These are phyloP conservation scores for Arctia plantaginis DNA, from an alignment of 2,888 invertebrate genomes.

Conservation along the genomic window DNA sequence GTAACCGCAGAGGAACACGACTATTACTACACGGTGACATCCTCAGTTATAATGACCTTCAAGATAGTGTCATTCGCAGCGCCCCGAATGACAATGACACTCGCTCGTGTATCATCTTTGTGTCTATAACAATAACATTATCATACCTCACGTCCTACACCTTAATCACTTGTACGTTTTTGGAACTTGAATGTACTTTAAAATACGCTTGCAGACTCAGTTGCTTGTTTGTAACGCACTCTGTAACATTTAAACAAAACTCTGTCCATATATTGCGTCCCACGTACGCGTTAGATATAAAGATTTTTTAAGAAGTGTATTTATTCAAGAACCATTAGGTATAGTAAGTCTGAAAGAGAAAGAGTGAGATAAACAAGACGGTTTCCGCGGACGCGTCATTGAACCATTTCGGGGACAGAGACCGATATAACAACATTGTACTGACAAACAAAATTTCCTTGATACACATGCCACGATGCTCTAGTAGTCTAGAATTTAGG, in stretches of 20 bases:
- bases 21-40: slow-evolving; percentile 63
- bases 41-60: slow-evolving; percentile 64
- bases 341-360: slow-evolving; percentile 37
- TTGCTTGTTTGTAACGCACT: background rate
- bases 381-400: slow-evolving; percentile 60
- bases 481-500: slow-evolving; percentile 44
- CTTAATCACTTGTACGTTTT: slow-evolving; percentile 6
- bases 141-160: background rate
- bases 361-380: slow-evolving; percentile 57
- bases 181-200: background rate
- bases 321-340: slow-evolving; percentile 25
- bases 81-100: slow-evolving; percentile 53
- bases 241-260: background rate
- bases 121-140: slow-evolving; percentile 17
- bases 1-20: slow-evolving; percentile 61
- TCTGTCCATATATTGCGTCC: background rate
- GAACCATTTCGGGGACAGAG: slow-evolving; percentile 66
- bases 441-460: slow-evolving; percentile 51
- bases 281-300: background rate
- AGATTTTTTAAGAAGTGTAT: slow-evolving; percentile 18
- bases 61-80: slow-evolving; percentile 52
- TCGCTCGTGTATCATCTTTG: slow-evolving; percentile 35
- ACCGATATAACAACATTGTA: slow-evolving; percentile 52
- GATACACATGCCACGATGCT: slow-evolving; percentile 36
- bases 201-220: background rate